Evolutionary conservation across 2,113 vertebrate species (phyloP).

Genomic region (Rynchops niger): DNA sequence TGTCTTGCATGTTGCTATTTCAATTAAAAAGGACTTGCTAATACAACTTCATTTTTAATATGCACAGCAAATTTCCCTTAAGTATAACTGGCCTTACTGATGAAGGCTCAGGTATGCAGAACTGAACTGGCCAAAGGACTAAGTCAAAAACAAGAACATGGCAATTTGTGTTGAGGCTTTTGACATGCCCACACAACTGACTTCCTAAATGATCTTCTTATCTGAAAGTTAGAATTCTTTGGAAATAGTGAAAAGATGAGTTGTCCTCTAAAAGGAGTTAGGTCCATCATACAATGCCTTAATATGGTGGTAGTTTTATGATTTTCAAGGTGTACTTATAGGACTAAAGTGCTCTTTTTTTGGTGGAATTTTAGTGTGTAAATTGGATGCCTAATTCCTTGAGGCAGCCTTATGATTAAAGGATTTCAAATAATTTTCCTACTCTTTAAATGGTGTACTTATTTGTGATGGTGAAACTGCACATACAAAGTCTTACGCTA

Average conservation of each 20-base stretch:
- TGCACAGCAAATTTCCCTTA: neutral
- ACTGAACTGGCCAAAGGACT: neutral
- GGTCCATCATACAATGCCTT: neutral
- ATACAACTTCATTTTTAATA: neutral
- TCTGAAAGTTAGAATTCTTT: neutral
- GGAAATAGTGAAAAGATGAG: neutral
- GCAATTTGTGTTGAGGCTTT: neutral
- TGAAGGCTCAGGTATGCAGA: neutral
- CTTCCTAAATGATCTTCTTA: neutral
- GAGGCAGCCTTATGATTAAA: neutral
- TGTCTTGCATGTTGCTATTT: neutral
- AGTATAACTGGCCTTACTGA: neutral
- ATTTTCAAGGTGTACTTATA: neutral
- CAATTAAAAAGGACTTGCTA: neutral
- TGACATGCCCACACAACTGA: neutral
- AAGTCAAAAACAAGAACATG: neutral
- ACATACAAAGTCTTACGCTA: neutral
- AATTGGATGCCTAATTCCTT: neutral
- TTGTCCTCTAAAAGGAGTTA: neutral
- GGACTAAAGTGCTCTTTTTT: neutral
- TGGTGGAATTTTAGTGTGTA: neutral
- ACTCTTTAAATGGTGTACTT: neutral
- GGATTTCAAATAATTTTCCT: neutral
- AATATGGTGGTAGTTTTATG: neutral
- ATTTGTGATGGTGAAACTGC: neutral